Conservation (phyloP, 2,888 invertebrate genomes). For the Drosophila neonasuta region DNA sequence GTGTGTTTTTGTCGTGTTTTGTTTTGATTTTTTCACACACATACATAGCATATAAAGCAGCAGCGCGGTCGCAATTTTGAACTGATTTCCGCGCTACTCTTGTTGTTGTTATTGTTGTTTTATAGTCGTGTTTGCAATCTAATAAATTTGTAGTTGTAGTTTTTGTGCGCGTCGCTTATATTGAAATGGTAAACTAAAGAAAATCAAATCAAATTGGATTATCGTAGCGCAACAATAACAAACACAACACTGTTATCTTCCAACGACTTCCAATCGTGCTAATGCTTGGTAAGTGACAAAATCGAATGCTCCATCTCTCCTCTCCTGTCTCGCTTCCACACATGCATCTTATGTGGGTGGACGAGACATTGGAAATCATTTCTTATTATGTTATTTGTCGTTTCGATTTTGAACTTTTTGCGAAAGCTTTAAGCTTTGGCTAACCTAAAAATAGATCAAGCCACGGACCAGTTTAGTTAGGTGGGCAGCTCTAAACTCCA, state of each 20-base stretch:
- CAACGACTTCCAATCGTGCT: slow-evolving; percentile 32
- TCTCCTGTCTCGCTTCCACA: slow-evolving; percentile 1
- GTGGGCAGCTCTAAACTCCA: slow-evolving; percentile 47
- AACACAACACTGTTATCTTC: slow-evolving; percentile 2
- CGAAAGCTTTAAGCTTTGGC: slow-evolving; percentile 45
- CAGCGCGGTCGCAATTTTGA: slow-evolving; percentile 43
- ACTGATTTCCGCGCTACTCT: slow-evolving; percentile 60
- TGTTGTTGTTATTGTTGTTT: slow-evolving; percentile 27
- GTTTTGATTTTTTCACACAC: slow-evolving; percentile 70
- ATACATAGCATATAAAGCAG: slow-evolving; percentile 26
- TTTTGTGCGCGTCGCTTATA: slow-evolving; percentile 35
- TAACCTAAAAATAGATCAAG: slow-evolving; percentile 71
- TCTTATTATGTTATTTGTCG: slow-evolving; percentile 38
- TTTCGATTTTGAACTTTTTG: slow-evolving; percentile 36
- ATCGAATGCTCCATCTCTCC: slow-evolving; percentile 12
- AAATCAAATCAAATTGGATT: slow-evolving; percentile 71
- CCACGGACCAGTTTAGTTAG: slow-evolving; percentile 65
- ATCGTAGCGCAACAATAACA: slow-evolving; percentile 46
- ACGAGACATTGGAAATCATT: slow-evolving; percentile 45
- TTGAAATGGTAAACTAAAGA: slow-evolving; percentile 57
- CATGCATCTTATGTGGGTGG: slow-evolving; percentile 33
- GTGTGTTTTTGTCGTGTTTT: slow-evolving; percentile 69
- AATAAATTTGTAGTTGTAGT: slow-evolving; percentile 58
- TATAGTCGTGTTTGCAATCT: slow-evolving; percentile 61
- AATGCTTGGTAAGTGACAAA: slow-evolving; percentile 50